phyloP scores from a whole-genome alignment of 2,888 invertebrate species.

The Neoscelio sp. region DNA sequence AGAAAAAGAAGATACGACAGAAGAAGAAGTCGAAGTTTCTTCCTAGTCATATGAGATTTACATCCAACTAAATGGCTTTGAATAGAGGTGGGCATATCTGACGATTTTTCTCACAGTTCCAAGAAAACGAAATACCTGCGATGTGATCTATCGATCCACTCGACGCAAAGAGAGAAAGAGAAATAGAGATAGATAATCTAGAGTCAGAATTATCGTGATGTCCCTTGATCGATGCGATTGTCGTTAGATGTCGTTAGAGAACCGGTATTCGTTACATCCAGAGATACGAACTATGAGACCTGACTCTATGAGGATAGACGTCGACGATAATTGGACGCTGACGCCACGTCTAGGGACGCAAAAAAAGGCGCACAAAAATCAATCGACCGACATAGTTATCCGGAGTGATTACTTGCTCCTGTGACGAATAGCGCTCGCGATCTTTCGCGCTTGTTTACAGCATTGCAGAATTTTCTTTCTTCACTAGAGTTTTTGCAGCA shows the following conservation, averaged over 20 bases:
- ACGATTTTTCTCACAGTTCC: constrained; percentile 65
- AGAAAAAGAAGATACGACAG: constrained; percentile 13
- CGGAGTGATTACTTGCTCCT: constrained; percentile 45
- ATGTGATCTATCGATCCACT: constrained; percentile 79
- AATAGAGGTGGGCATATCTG: constrained; percentile 58
- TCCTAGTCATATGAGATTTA: constrained; percentile 61
- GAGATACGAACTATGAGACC: constrained; percentile 65
- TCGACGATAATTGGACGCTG: constrained; percentile 69
- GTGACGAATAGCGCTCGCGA: constrained; percentile 47
- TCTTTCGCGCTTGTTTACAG: constrained; percentile 53
- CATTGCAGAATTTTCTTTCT: constrained; percentile 37
- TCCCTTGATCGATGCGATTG: constrained; percentile 82
- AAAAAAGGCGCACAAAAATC: constrained; percentile 63
- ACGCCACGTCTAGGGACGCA: constrained; percentile 39
- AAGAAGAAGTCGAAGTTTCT: constrained; percentile 26
- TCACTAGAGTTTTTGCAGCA: constrained; percentile 14
- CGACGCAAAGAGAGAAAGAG: constrained; percentile 60
- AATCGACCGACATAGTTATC: constrained; percentile 63
- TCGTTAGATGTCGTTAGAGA: constrained; percentile 81
- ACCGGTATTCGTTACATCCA: constrained; percentile 79
- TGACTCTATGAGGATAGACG: constrained; percentile 36
- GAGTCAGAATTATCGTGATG: constrained; percentile 81
- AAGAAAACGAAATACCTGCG: constrained; percentile 77
- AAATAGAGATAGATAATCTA: constrained; percentile 60
- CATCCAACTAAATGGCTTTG: constrained; percentile 51